Evolutionary conservation across 2,113 vertebrate genomes (phyloP).

Genomic region (Oryzias javanicus): DNA sequence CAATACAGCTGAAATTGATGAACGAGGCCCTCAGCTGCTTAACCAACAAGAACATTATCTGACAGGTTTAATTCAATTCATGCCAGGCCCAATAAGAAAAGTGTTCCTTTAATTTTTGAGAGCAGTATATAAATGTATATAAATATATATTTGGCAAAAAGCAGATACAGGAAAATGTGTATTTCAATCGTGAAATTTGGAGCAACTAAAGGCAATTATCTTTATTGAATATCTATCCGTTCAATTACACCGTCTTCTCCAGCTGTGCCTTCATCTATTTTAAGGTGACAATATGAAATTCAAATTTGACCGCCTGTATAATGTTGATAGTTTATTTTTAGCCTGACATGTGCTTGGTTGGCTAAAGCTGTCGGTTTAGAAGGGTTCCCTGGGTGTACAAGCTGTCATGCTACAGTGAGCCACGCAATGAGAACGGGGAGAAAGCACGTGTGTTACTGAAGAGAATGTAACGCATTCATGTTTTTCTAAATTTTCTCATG

Average conservation of each 20-base stretch:
- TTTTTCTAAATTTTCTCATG: too few relatives aligned
- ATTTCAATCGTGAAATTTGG: too few relatives aligned
- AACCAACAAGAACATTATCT: too few relatives aligned
- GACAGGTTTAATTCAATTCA: too few relatives aligned
- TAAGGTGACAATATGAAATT: constrained; percentile 67
- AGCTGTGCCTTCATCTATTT: constrained; percentile 20
- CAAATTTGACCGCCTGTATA: constrained; percentile 54
- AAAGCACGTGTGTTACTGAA: constrained; percentile 6
- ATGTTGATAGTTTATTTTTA: constrained; percentile 68
- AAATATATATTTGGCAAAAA: too few relatives aligned
- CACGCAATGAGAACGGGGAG: constrained; percentile 43
- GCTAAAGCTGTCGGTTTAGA: constrained; percentile 61
- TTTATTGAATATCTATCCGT: constrained; percentile 4
- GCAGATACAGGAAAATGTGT: too few relatives aligned
- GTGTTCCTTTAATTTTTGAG: too few relatives aligned
- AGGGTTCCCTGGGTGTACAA: constrained; percentile 56
- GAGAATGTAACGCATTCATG: constrained; percentile 10
- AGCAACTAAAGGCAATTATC: too few relatives aligned
- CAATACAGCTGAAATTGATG: too few relatives aligned
- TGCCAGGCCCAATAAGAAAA: too few relatives aligned
- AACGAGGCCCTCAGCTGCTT: too few relatives aligned
- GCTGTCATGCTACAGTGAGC: constrained; percentile 55
- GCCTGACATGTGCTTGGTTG: constrained; percentile 44
- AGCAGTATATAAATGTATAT: too few relatives aligned
- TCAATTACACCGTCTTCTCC: background rate